Base-by-base conservation (phyloP, 2,113 vertebrate species). In the Bagarius yarrelli region DNA sequence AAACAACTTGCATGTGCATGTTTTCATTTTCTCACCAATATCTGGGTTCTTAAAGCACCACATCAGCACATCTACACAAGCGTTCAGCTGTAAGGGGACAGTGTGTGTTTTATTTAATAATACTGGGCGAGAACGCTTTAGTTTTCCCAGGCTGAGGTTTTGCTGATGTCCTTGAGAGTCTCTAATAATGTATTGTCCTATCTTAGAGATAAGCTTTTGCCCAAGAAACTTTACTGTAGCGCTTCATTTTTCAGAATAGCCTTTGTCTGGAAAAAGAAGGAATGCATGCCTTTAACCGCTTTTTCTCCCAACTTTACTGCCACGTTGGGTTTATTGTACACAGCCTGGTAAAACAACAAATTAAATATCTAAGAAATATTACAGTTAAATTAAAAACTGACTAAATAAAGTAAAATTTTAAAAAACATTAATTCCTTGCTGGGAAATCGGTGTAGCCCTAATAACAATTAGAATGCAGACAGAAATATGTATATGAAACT, bases 131-230 rank as follows among this genome's bases (percentile, higher is more conserved):
- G 61, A 86, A 82, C 59, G n/a, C 60, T 34, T 47, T 71, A 44
- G 66, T 63, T 80, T n/a, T 69, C 47, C 73, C 67, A 27, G 55
- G 66, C 83, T 82, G 76, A 59, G 74, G 77, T 83, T 47, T 84
- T 84, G 61, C 73, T 84, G 83, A 83, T 86, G 83, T 80, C 85
- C 85, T 85, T 87, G 85, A 85, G 72, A 83, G 30, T 30, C 75
- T 57, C 59, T 74, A 73, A 83, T 81, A 87, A 87, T 53, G 55
- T 76, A 85, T 71, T 56, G 55, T 56, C 69, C 59, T 78, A 66
- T 78, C 81, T 73, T 64, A 81, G 47, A 83, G 84, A 86, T 86
- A 81, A 53, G 82, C 73, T 69, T 69, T 69, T 69, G 63, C 73
- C 80, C 80, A 82, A 53, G 78, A 85, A 85, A 81, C 52, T 81